These are phyloP conservation scores for Myiagra hebetior DNA, from an alignment of 2,113 vertebrate genomes.

Conservation along the genomic window DNA sequence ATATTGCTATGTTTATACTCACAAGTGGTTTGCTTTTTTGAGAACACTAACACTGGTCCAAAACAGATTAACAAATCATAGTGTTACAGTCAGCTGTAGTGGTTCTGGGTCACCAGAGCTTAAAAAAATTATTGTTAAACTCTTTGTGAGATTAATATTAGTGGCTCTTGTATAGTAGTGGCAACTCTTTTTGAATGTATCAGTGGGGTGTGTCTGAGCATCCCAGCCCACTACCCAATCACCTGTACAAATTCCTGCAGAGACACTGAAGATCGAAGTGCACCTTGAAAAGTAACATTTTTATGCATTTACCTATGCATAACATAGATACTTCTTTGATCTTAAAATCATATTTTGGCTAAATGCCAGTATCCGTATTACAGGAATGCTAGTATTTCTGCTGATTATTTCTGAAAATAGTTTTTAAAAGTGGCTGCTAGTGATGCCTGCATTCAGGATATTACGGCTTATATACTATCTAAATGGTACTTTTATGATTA, in stretches of 20 bases:
- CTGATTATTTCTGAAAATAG: background rate
- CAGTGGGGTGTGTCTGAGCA: accelerated
- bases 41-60: background rate
- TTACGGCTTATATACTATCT: background rate
- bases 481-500: background rate
- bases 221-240: background rate
- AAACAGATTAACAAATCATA: background rate
- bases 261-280: background rate
- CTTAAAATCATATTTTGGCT: background rate
- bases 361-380: background rate
- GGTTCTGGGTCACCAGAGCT: background rate
- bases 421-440: background rate
- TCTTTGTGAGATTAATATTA: background rate
- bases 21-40: background rate
- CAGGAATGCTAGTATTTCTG: background rate
- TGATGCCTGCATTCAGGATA: background rate
- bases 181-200: background rate
- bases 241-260: background rate
- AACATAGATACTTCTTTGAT: background rate
- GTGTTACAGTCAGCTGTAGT: background rate
- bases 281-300: background rate
- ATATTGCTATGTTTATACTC: background rate
- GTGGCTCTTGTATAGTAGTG: background rate
- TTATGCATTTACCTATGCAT: background rate
- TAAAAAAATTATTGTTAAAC: background rate